A percentile compares a stretch with the other conserved stretches of the same genome.
Conservation (phyloP, 2,888 invertebrate genomes). For the Caenorhabditis angaria region DNA sequence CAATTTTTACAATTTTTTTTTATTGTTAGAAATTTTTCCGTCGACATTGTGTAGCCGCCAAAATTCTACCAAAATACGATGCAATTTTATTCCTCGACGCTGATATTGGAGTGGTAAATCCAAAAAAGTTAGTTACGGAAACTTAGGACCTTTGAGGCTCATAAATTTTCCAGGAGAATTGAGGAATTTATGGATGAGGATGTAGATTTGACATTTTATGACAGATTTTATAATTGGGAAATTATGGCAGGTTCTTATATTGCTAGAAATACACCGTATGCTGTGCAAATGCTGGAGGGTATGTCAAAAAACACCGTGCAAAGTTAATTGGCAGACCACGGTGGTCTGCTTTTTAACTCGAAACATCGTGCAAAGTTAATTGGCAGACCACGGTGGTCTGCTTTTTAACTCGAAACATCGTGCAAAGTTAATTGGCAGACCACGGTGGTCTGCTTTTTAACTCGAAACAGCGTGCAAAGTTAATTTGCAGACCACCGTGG, state of each 20-base stretch:
- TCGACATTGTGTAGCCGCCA: slow-evolving; percentile 42
- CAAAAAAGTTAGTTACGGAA: slow-evolving; percentile 13
- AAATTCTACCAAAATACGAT: slow-evolving; percentile 28
- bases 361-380: too few relatives aligned
- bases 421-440: too few relatives aligned
- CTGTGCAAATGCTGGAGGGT: slow-evolving; percentile 25
- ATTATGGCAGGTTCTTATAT: slow-evolving; percentile 40
- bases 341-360: too few relatives aligned
- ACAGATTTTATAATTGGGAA: slow-evolving; percentile 47
- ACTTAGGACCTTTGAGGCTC: neutral
- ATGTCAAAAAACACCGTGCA: too few relatives aligned
- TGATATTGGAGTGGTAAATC: slow-evolving; percentile 47
- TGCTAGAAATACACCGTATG: slow-evolving; percentile 26
- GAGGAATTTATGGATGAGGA: slow-evolving; percentile 32
- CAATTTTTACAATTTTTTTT: too few relatives aligned
- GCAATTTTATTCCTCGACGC: slow-evolving; percentile 42
- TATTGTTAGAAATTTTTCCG: slow-evolving; percentile 39
- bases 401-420: too few relatives aligned
- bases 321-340: too few relatives aligned
- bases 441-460: too few relatives aligned
- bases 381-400: too few relatives aligned
- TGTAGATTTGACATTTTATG: slow-evolving; percentile 40
- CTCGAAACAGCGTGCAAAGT: too few relatives aligned
- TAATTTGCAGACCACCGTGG: too few relatives aligned
- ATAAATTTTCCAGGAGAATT: slow-evolving; percentile 18